These are phyloP conservation scores for Colostygia pectinataria DNA, from an alignment of 2,888 invertebrate species.

Conservation along the genomic window DNA sequence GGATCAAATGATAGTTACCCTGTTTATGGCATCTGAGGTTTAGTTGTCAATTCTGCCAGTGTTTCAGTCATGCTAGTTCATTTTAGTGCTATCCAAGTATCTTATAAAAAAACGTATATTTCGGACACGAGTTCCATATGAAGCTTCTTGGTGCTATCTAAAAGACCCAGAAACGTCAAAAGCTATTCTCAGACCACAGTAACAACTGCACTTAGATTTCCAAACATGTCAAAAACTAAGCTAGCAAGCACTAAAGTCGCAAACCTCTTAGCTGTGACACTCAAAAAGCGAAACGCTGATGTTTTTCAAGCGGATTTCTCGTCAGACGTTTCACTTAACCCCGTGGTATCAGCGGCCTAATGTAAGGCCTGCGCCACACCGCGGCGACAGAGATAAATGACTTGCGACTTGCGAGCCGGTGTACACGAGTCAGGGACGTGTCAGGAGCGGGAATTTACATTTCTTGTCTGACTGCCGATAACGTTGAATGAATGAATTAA, in stretches of 20 bases:
- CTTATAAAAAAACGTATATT: too few relatives aligned
- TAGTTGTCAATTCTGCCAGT: too few relatives aligned
- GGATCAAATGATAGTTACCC: too few relatives aligned
- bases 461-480: neutral
- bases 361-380: conserved; percentile 58
- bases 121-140: too few relatives aligned
- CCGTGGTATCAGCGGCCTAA: conserved; percentile 57
- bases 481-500: too few relatives aligned
- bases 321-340: conserved; percentile 31
- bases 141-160: too few relatives aligned
- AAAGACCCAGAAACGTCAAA: too few relatives aligned
- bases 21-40: too few relatives aligned
- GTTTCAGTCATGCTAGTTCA: too few relatives aligned
- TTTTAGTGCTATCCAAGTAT: too few relatives aligned
- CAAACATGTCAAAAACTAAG: conserved; percentile 4
- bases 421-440: conserved; percentile 14
- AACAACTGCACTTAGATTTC: neutral
- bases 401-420: conserved; percentile 22
- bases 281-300: conserved; percentile 40
- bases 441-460: conserved; percentile 5
- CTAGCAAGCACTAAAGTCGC: conserved; percentile 4
- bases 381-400: conserved; percentile 65
- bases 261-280: conserved; percentile 28
- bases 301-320: conserved; percentile 41
- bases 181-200: too few relatives aligned